Percentiles rank a stretch among this genome's conserved stretches.
Conservation (phyloP, 2,797 vertebrate species). For the Pogoniulus pusillus region DNA sequence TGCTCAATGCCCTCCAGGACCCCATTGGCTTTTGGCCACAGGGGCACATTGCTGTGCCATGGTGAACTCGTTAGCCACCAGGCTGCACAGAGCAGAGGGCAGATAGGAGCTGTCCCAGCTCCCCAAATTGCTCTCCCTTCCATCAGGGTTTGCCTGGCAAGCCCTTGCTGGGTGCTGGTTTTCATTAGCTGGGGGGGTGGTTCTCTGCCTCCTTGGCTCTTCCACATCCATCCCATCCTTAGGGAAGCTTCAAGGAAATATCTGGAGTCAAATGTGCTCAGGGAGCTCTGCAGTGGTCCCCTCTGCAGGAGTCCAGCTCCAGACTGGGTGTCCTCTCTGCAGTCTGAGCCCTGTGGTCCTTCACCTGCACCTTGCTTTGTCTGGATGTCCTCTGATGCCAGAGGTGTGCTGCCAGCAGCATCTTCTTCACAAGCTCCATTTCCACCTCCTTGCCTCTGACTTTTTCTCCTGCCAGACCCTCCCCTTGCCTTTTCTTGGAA, state of each 20-base stretch:
- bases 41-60: too few species aligned
- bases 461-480: neutral
- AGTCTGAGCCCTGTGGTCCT: neutral
- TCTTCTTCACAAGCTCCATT: neutral
- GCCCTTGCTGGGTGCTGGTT: neutral
- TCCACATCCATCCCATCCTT: neutral
- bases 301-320: neutral
- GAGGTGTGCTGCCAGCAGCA: neutral
- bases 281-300: neutral
- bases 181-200: neutral
- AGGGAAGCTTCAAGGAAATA: neutral
- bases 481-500: neutral
- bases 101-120: neutral
- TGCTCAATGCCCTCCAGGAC: too few species aligned
- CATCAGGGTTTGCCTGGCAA: neutral
- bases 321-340: neutral
- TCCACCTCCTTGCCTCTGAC: neutral
- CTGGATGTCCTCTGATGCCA: neutral
- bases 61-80: too few species aligned
- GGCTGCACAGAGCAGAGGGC: neutral
- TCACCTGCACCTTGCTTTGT: neutral
- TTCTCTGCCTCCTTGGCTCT: neutral
- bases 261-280: neutral
- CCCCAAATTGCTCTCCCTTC: fast-evolving
- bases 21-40: too few species aligned